These are phyloP conservation scores for Sipunculus nudus DNA, from an alignment of 2,888 invertebrate genomes.

Conservation along the genomic window DNA sequence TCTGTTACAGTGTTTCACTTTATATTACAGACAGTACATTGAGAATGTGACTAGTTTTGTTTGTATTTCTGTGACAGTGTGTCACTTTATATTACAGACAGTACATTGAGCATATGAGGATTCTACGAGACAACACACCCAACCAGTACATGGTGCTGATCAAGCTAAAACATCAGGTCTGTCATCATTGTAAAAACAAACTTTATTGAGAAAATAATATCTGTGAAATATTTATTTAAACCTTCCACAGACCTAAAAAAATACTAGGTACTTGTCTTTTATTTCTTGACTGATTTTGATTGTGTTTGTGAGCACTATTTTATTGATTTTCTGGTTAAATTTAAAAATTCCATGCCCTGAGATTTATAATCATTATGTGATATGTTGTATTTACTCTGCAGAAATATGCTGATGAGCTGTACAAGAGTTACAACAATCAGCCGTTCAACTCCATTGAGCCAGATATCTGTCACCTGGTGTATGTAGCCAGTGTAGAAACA, in stretches of 20 bases:
- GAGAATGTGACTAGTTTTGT: too few relatives aligned
- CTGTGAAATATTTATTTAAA: too few relatives aligned
- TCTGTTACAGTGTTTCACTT: too few relatives aligned
- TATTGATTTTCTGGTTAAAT: constrained; percentile 13
- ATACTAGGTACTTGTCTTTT: too few relatives aligned
- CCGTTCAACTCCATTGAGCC: constrained; percentile 94
- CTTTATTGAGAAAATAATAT: too few relatives aligned
- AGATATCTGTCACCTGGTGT: constrained; percentile 91
- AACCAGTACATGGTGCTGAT: constrained; percentile 98
- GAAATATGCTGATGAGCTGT: constrained; percentile 89
- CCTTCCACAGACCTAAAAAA: too few relatives aligned
- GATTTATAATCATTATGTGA: too few relatives aligned
- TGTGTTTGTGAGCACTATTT: neutral
- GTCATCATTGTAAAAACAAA: constrained; percentile 2
- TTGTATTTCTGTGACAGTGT: too few relatives aligned
- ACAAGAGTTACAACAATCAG: constrained; percentile 88
- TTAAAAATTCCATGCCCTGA: too few relatives aligned
- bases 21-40: too few relatives aligned
- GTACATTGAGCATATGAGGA: constrained; percentile 88
- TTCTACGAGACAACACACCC: constrained; percentile 85
- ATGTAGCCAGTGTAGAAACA: constrained; percentile 92
- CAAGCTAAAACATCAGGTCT: constrained; percentile 75
- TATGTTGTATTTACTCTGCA: too few relatives aligned
- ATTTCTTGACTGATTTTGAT: too few relatives aligned
- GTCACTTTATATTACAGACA: constrained; percentile 69